phyloP scores from a whole-genome alignment of 2,888 invertebrate genomes.

The Lithophane leautieri region DNA sequence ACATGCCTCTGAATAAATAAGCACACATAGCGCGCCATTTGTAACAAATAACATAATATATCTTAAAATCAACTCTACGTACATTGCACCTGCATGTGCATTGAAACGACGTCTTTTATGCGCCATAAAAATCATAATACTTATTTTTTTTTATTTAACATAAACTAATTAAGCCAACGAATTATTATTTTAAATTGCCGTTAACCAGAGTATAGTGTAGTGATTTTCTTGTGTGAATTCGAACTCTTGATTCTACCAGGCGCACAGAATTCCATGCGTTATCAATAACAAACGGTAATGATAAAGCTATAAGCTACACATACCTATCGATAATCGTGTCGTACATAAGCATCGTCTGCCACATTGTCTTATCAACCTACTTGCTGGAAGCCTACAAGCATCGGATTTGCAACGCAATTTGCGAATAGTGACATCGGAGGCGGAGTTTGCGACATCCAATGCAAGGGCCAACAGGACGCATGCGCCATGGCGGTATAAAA shows the following conservation, averaged over 20 bases:
- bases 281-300: conserved; percentile 26
- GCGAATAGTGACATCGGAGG: conserved; percentile 78
- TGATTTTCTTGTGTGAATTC: conserved; percentile 39
- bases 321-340: conserved; percentile 39
- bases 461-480: conserved; percentile 78
- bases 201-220: conserved; percentile 28
- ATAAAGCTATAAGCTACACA: conserved; percentile 39
- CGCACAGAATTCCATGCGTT: conserved; percentile 48
- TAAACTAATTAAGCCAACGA: neutral
- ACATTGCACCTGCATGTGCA: no score
- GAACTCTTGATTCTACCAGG: conserved; percentile 56
- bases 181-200: conserved; percentile 43
- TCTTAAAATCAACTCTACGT: conserved; percentile 10
- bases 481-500: conserved; percentile 74
- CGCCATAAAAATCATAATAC: conserved; percentile 47
- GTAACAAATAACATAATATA: conserved; percentile 49
- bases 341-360: conserved; percentile 15
- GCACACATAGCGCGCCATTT: conserved; percentile 68
- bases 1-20: conserved; percentile 82
- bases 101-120: conserved; percentile 35
- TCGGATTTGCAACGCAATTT: conserved; percentile 74
- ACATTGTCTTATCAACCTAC: conserved; percentile 52
- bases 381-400: conserved; percentile 43
- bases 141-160: conserved; percentile 55
- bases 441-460: conserved; percentile 86